Conservation (phyloP, 2,888 invertebrate species). For the Ligdia adustata region DNA sequence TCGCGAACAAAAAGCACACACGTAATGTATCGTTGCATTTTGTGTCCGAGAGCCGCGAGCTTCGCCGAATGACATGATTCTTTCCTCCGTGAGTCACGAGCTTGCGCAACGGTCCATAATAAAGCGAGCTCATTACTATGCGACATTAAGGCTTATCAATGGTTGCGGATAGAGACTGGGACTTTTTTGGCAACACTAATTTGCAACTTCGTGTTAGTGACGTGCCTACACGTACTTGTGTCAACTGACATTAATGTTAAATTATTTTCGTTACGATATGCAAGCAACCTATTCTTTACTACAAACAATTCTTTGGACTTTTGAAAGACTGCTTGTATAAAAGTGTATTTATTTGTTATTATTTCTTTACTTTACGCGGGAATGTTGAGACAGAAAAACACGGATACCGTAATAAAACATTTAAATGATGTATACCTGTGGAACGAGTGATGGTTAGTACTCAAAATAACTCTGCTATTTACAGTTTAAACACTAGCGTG, state of each 20-base stretch:
- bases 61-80: slow-evolving; percentile 31
- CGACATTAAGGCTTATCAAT: slow-evolving; percentile 40
- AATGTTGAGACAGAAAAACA: slow-evolving; percentile 4
- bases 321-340: too few species aligned
- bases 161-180: slow-evolving; percentile 28
- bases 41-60: slow-evolving; percentile 19
- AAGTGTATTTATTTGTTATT: not conserved
- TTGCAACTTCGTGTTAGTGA: slow-evolving; percentile 20
- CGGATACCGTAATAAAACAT: slow-evolving; percentile 10
- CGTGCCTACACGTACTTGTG: too few species aligned
- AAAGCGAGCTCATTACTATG: slow-evolving; percentile 41
- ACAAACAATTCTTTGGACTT: too few species aligned
- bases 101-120: slow-evolving; percentile 44
- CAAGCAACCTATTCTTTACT: too few species aligned
- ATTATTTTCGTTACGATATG: too few species aligned
- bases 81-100: slow-evolving; percentile 44
- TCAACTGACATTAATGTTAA: too few species aligned
- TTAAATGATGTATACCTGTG: slow-evolving; percentile 11
- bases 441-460: slow-evolving; percentile 10
- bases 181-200: slow-evolving; percentile 30
- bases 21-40: slow-evolving; percentile 27
- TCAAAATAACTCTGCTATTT: slow-evolving; percentile 23
- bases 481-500: slow-evolving; percentile 21
- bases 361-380: slow-evolving; percentile 6
- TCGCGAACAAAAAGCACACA: slow-evolving; percentile 16